Evolutionary conservation across 2,797 vertebrate genomes (phyloP).

Genomic region (Megalops cyprinoides): DNA sequence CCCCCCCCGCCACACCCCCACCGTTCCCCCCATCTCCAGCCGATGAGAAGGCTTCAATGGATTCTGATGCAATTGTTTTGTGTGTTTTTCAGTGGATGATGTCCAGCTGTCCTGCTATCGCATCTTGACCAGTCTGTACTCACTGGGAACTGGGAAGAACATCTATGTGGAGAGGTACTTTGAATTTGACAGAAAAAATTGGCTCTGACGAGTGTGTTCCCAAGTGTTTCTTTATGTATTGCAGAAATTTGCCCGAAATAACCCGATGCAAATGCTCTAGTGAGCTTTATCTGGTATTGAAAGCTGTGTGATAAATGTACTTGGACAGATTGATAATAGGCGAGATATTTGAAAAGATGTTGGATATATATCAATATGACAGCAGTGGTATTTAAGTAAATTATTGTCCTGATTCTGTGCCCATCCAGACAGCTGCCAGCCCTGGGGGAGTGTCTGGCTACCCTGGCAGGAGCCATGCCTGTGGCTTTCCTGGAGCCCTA

Average conservation of each 20-base stretch:
- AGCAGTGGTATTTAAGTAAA: neutral
- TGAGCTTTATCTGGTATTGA: conserved; percentile 10
- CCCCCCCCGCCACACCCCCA: neutral
- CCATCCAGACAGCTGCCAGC: conserved; percentile 89
- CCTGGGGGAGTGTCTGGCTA: conserved; percentile 94
- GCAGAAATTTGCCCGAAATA: neutral
- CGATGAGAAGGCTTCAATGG: neutral
- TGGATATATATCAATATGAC: neutral
- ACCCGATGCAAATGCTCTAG: neutral
- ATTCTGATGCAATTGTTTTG: neutral
- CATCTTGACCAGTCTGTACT: conserved; percentile 92
- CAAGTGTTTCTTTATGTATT: neutral
- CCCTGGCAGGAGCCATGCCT: conserved; percentile 92
- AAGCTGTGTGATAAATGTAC: neutral
- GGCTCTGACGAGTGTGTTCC: too few species aligned
- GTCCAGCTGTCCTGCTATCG: conserved; percentile 97
- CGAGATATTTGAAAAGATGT: neutral
- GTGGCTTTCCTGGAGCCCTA: conserved; percentile 95
- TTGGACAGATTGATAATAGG: neutral
- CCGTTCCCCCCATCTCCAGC: neutral
- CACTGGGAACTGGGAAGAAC: conserved; percentile 96
- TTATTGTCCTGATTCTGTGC: conserved; percentile 20
- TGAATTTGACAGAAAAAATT: neutral
- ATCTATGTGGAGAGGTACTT: conserved; percentile 97
- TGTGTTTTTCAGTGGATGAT: conserved; percentile 83